Evolutionary conservation across 2,888 invertebrate genomes (phyloP).

Genomic region (Selenia dentaria): DNA sequence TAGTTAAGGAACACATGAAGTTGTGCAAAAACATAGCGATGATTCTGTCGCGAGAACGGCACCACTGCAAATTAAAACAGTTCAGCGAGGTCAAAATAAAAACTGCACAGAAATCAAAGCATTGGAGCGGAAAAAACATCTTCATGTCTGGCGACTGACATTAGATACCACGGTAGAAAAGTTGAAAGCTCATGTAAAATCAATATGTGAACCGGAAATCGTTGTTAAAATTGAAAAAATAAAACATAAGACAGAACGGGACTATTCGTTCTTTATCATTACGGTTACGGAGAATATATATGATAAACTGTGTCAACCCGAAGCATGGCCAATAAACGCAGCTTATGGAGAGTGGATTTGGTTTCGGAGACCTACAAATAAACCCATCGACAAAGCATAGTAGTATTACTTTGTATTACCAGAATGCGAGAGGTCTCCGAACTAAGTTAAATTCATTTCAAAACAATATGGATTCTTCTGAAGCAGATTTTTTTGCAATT

Average conservation of each 20-base stretch:
- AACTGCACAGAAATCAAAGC: too few relatives aligned
- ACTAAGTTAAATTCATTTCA: conserved; percentile 23
- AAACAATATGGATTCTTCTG: conserved; percentile 4
- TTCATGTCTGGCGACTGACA: too few relatives aligned
- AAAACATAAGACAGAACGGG: conserved; percentile 16
- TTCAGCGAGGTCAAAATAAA: too few relatives aligned
- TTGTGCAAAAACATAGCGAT: too few relatives aligned
- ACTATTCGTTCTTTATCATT: conserved; percentile 21
- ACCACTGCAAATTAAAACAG: too few relatives aligned
- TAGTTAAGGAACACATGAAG: too few relatives aligned
- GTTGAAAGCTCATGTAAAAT: too few relatives aligned
- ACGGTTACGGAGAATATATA: background rate
- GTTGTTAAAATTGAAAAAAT: conserved; percentile 20
- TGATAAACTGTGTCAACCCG: too few relatives aligned
- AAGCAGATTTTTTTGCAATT: conserved; percentile 25
- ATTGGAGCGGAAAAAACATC: too few relatives aligned
- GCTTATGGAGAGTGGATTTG: conserved; percentile 35
- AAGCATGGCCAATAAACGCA: conserved; percentile 30
- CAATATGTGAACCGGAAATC: conserved; percentile 2
- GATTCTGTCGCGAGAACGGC: too few relatives aligned
- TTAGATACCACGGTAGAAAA: too few relatives aligned
- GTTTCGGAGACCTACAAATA: conserved; percentile 31
- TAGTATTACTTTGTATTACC: conserved; percentile 21
- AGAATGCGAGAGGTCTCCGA: conserved; percentile 28
- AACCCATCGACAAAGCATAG: background rate